Evolutionary conservation across 2,797 vertebrate species (phyloP).

Genomic region (Sebastes vulpes): DNA sequence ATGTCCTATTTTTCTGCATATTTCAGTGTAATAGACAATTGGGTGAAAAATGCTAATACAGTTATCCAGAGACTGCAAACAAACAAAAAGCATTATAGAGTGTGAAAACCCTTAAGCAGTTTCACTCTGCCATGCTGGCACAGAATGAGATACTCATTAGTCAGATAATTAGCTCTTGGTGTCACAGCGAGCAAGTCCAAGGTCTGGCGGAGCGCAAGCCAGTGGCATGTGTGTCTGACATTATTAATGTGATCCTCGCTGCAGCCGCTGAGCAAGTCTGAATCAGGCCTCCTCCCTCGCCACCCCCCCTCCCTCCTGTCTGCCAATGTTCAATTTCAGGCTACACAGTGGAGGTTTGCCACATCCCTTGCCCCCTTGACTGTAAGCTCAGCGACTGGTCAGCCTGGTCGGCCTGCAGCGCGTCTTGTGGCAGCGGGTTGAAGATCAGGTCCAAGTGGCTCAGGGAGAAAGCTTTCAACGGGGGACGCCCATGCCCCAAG

Average conservation of each 20-base stretch:
- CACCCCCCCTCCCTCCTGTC: neutral
- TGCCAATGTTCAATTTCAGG: conserved; percentile 81
- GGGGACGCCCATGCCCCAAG: conserved; percentile 95
- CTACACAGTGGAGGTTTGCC: conserved; percentile 91
- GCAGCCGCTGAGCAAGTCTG: conserved; percentile 30
- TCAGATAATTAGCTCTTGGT: conserved; percentile 64
- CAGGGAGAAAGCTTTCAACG: conserved; percentile 97
- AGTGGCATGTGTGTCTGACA: conserved; percentile 30
- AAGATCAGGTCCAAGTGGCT: conserved; percentile 95
- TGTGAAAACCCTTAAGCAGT: conserved; percentile 17
- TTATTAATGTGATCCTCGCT: conserved; percentile 51
- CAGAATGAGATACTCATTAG: conserved; percentile 66
- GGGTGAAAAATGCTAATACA: neutral
- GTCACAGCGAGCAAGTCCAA: conserved; percentile 58
- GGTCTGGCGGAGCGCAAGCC: conserved; percentile 47
- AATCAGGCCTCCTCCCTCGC: neutral
- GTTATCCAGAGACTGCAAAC: neutral
- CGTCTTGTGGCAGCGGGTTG: conserved; percentile 91
- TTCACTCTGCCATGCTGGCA: conserved; percentile 7
- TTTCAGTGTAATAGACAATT: neutral
- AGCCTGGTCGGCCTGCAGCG: conserved; percentile 93
- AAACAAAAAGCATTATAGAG: conserved; percentile 1
- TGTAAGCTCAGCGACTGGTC: conserved; percentile 98
- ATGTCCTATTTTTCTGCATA: neutral
- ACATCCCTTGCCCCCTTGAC: conserved; percentile 94